Evolutionary conservation across 2,797 vertebrate species (phyloP).

Genomic region (Galago senegalensis): DNA sequence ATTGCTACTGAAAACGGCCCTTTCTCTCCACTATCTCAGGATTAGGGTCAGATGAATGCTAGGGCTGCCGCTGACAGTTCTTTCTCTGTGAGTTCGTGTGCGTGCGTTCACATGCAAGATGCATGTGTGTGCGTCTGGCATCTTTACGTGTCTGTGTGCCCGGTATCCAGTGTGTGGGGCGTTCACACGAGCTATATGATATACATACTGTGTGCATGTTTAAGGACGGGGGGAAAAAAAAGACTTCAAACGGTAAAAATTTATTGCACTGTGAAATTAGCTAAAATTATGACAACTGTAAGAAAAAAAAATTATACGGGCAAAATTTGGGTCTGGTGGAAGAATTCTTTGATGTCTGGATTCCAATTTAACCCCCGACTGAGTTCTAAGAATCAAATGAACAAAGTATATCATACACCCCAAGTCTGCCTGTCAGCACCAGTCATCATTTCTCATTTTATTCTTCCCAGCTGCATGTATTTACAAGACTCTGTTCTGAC

Average conservation of each 20-base stretch:
- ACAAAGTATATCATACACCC: constrained; percentile 96
- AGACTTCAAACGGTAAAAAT: constrained; percentile 90
- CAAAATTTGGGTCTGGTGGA: constrained; percentile 93
- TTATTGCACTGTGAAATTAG: constrained; percentile 91
- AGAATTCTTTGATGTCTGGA: constrained; percentile 99
- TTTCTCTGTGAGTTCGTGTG: background rate
- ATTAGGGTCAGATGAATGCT: constrained; percentile 63
- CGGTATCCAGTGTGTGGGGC: constrained; percentile 35
- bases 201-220: constrained; percentile 83
- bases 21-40: constrained; percentile 79
- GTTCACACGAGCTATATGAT: constrained; percentile 73
- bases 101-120: background rate
- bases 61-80: background rate
- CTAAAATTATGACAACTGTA: constrained; percentile 92
- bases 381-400: constrained; percentile 99
- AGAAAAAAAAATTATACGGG: constrained; percentile 90
- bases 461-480: constrained; percentile 94
- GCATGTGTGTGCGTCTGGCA: constrained; percentile 8
- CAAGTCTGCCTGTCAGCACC: constrained; percentile 95
- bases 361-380: constrained; percentile 99
- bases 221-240: constrained; percentile 79
- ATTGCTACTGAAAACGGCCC: constrained; percentile 80
- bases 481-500: constrained; percentile 93
- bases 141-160: constrained; percentile 39
- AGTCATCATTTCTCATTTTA: constrained; percentile 93